phyloP scores from a whole-genome alignment of 2,888 invertebrate species.

The Selenia dentaria region DNA sequence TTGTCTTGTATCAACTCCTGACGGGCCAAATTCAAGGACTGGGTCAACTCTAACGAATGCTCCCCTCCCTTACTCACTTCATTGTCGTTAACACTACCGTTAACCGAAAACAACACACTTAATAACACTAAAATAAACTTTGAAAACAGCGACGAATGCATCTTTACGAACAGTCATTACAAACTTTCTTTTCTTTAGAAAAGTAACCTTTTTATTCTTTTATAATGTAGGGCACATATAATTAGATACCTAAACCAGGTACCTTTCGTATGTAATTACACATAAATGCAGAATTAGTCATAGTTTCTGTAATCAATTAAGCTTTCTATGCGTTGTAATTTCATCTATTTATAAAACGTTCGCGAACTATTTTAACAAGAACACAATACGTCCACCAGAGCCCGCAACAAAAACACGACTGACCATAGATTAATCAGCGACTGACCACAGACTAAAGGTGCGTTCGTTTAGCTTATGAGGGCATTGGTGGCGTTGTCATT shows the following conservation, averaged over 20 bases:
- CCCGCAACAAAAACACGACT: too few relatives aligned
- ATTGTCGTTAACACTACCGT: slow-evolving; percentile 57
- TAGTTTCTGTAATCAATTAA: slow-evolving; percentile 31
- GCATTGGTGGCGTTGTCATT: too few relatives aligned
- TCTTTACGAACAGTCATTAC: slow-evolving; percentile 57
- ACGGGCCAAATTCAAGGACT: slow-evolving; percentile 86
- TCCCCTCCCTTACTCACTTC: slow-evolving; percentile 48
- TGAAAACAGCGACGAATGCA: slow-evolving; percentile 49
- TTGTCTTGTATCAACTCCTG: slow-evolving; percentile 86
- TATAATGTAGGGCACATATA: slow-evolving; percentile 63
- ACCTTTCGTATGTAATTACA: background rate
- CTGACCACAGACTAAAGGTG: too few relatives aligned
- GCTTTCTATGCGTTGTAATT: too few relatives aligned
- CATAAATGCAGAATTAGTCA: background rate
- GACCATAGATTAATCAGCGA: too few relatives aligned
- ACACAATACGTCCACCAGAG: too few relatives aligned
- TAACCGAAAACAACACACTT: slow-evolving; percentile 54
- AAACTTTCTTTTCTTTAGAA: slow-evolving; percentile 74
- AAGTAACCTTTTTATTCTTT: slow-evolving; percentile 36
- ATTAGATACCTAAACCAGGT: slow-evolving; percentile 5
- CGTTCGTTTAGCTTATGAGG: too few relatives aligned
- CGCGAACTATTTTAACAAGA: too few relatives aligned
- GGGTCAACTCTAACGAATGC: slow-evolving; percentile 85
- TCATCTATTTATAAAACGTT: too few relatives aligned
- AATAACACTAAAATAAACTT: slow-evolving; percentile 54